Evolutionary conservation across 2,888 invertebrate species (phyloP), one percentile per base, ranked within the genome.

Genomic region (Drosophila tripunctata): DNA sequence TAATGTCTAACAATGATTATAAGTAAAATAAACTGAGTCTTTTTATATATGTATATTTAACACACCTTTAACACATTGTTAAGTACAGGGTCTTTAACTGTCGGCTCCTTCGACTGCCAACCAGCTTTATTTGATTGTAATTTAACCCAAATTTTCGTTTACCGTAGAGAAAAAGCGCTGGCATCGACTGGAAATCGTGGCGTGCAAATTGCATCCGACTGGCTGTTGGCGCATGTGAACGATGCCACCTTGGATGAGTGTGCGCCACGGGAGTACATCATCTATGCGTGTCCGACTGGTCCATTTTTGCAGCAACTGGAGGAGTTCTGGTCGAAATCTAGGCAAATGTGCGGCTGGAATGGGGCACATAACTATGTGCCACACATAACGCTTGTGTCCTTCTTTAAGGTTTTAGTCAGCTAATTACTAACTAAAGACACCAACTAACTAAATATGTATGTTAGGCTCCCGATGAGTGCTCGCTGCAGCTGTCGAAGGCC

Each of bases 321-420:
- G 45, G 93, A 93, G 48, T 97, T 96, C 90, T 96, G 96, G 96
- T 92, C 94, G 1, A 95, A 95, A 87, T 96, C 96, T 0, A 94
- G 94, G 78, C 92, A 93, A 27, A 91, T 94, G 8, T 94, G 94
- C 87, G 96, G 96, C 4, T 96, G 97, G 96, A 98, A 97, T 92
- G 96, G 96, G 17, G 97, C 97, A 1, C 97, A 97, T 86, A 96
- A 96, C 90, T 97, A 95, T 90, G 95, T 96, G 62, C 97, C 97
- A 1, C 98, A 98, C 88, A 96, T 98, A 72, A 98, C 97, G 5
- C 92, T 98, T 54, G 96, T 97, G 55, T 95, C 96, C 10, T 97
- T 96, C 91, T 98, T 98, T 87, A 95, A 96, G 93, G 96, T 96
- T 1, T 93, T 21, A 3, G 7, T 3, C 14, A 27, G 10, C 2